Percentiles rank a stretch among this genome's conserved stretches.
Evolutionary conservation across 2,888 invertebrate species (phyloP).

Genomic region (Saturnia pavonia): DNA sequence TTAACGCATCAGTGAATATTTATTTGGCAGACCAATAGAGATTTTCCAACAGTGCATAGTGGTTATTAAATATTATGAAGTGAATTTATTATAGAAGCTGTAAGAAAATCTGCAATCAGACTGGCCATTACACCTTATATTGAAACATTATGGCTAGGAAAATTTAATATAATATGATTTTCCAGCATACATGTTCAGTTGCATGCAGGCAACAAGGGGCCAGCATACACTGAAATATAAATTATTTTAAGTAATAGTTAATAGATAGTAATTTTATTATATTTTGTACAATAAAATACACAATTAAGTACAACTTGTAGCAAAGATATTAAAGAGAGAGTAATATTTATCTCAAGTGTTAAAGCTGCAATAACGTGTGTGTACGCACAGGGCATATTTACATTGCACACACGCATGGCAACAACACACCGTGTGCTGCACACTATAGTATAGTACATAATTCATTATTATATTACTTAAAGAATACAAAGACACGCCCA

Average conservation of each 20-base stretch:
- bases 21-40: conserved; percentile 82
- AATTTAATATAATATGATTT: conserved; percentile 71
- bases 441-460: conserved; percentile 80
- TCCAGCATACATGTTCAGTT: conserved; percentile 80
- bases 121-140: conserved; percentile 80
- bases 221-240: conserved; percentile 80
- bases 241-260: conserved; percentile 78
- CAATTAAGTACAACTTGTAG: conserved; percentile 87
- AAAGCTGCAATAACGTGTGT: conserved; percentile 81
- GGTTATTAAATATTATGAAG: conserved; percentile 77
- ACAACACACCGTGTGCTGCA: conserved; percentile 78
- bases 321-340: conserved; percentile 84
- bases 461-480: conserved; percentile 74
- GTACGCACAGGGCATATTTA: conserved; percentile 81
- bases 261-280: conserved; percentile 81
- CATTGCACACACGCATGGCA: conserved; percentile 79
- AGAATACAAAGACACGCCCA: conserved; percentile 81
- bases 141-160: conserved; percentile 79
- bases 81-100: conserved; percentile 81
- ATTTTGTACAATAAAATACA: conserved; percentile 87
- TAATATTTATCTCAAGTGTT: conserved; percentile 80
- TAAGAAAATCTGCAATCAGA: conserved; percentile 82
- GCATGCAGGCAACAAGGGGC: conserved; percentile 78
- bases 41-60: conserved; percentile 80
- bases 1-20: conserved; percentile 79